Evolutionary conservation across 1,140 invertebrate genomes (phyloP), one percentile per base, ranked within the genome.

Genomic region (Sinonovacula constricta): DNA sequence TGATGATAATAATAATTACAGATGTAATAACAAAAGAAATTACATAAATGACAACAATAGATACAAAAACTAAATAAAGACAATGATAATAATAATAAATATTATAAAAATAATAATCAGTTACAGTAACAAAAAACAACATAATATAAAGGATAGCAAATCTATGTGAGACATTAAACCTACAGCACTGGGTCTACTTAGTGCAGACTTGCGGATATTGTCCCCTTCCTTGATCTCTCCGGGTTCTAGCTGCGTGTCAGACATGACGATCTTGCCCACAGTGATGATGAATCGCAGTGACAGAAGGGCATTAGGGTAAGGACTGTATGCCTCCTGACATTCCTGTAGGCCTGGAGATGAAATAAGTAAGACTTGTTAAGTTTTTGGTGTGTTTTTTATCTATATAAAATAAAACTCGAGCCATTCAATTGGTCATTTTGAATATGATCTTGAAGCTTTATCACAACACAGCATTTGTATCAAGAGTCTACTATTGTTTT

Each of bases 271-370:
- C 68, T 88, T 89, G 34, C 88, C 88, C 10, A 90, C 89, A 79
- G 88, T 87, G 10, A 88, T 89, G 45, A 91, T 88, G 74, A 89
- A 91, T 24, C 88, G 78, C 30, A 91, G 56, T 24, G 84, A 90
- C 36, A 90, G 79, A 5, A 90, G 85, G 14, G 89, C 89, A 80
- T 91, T 90, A 18, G 90, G 90, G 67, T 90, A 91, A 2, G 89
- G 87, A 59, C 84, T 87, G 85, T 91, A 91, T 0, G 88, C 85
- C 45, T 89, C 86, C 63, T 89, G 89, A 56, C 83, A 89, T 2
- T 89, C 87, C 62, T 66, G 45, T 10, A 91, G 81, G 67, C 90
- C 90, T 91, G 57, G 10, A 75, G 39, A 45, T 7, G n/a, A n/a
- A n/a, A 30, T 30, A 69, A 69, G 30, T 22, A 63, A 51, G 49